phyloP scores from a whole-genome alignment of 2,797 vertebrate species.

The Falco peregrinus region DNA sequence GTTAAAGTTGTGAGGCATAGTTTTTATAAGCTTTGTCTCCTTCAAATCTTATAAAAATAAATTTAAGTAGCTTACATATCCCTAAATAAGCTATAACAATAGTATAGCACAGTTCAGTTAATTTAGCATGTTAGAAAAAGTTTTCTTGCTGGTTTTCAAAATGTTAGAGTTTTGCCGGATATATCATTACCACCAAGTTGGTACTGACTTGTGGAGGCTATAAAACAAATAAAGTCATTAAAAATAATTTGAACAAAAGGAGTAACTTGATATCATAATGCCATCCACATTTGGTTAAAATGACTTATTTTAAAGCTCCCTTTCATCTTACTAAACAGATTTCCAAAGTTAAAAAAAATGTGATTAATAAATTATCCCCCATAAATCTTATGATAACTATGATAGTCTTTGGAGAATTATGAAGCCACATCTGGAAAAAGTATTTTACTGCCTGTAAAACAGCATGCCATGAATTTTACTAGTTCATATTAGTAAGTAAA shows the following conservation, averaged over 20 bases:
- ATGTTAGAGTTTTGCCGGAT: slow-evolving; percentile 75
- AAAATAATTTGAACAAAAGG: slow-evolving; percentile 85
- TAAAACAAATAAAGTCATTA: slow-evolving; percentile 85
- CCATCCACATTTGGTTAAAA: slow-evolving; percentile 82
- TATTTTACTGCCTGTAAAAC: slow-evolving; percentile 84
- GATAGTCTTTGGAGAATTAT: slow-evolving; percentile 86
- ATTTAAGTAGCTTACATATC: slow-evolving; percentile 65
- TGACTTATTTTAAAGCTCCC: slow-evolving; percentile 81
- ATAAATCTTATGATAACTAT: slow-evolving; percentile 88
- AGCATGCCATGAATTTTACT: slow-evolving; percentile 79
- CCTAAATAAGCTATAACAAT: slow-evolving; percentile 64
- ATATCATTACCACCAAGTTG: slow-evolving; percentile 79
- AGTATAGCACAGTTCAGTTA: slow-evolving; percentile 62
- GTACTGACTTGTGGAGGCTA: slow-evolving; percentile 78
- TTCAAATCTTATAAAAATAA: slow-evolving; percentile 71
- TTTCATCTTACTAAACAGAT: slow-evolving; percentile 87
- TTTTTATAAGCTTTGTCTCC: slow-evolving; percentile 70
- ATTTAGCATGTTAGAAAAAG: slow-evolving; percentile 60
- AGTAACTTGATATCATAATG: slow-evolving; percentile 83
- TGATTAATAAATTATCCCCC: slow-evolving; percentile 90
- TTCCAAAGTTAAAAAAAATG: slow-evolving; percentile 79
- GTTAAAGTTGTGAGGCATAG: slow-evolving; percentile 13
- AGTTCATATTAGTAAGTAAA: slow-evolving; percentile 80
- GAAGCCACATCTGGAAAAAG: slow-evolving; percentile 88
- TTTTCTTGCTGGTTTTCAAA: slow-evolving; percentile 63